Conservation (phyloP, 2,113 vertebrate genomes). For the Acanthisitta chloris region DNA sequence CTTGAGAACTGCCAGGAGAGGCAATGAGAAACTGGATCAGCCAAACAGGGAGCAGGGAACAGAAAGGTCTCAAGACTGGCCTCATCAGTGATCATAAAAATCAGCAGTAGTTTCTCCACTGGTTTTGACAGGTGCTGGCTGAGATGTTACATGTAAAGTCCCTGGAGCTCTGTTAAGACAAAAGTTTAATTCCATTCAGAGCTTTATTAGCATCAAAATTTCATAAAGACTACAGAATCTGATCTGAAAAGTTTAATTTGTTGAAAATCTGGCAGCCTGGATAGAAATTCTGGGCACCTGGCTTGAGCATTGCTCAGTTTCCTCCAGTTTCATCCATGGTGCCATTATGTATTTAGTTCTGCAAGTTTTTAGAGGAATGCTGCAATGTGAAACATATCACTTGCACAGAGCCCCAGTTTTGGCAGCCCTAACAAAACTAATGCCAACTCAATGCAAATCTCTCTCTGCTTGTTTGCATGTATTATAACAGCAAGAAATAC, state of each 20-base stretch:
- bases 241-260: conserved; percentile 41
- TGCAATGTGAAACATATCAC: conserved; percentile 50
- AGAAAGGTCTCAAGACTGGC: not conserved
- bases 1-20: not conserved
- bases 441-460: conserved; percentile 53
- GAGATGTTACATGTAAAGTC: not conserved
- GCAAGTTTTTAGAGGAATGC: conserved; percentile 38
- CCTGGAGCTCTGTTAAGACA: not conserved
- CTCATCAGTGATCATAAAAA: not conserved
- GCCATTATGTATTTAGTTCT: conserved; percentile 60
- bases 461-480: conserved; percentile 34
- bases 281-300: conserved; percentile 41
- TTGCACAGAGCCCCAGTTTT: conserved; percentile 43
- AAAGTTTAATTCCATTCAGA: not conserved
- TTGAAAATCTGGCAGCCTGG: conserved; percentile 12
- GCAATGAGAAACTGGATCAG: not conserved
- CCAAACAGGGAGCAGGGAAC: not conserved
- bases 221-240: conserved; percentile 25
- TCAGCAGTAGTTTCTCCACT: not conserved
- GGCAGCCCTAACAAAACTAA: conserved; percentile 37
- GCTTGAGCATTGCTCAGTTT: not conserved
- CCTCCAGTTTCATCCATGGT: conserved; percentile 3
- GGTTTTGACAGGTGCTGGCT: not conserved
- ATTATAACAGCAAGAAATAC: conserved; percentile 30
- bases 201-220: conserved; percentile 14